Evolutionary conservation across 2,888 invertebrate species (phyloP).

Genomic region (Malthinus flaveolus): DNA sequence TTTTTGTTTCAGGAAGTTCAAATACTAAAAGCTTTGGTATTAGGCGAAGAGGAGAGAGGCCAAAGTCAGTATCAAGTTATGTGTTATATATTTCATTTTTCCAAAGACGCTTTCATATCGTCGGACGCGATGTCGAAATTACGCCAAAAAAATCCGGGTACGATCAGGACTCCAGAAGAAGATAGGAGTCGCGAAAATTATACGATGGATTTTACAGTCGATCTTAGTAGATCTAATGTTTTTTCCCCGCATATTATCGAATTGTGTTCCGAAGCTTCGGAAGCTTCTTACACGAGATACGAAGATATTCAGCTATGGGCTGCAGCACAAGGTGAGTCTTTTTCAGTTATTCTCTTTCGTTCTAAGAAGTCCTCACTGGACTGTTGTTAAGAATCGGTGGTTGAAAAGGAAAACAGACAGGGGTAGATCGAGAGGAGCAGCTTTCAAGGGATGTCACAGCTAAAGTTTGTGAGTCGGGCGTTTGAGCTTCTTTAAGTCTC

Average conservation of each 20-base stretch:
- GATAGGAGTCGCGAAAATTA: constrained; percentile 83
- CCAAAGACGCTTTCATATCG: constrained; percentile 92
- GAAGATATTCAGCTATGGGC: constrained; percentile 81
- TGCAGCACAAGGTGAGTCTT: constrained; percentile 68
- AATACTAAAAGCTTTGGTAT: constrained; percentile 83
- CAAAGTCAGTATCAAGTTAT: constrained; percentile 87
- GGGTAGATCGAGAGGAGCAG: too few relatives aligned
- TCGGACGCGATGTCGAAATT: constrained; percentile 96
- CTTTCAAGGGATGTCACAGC: too few relatives aligned
- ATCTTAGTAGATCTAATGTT: constrained; percentile 66
- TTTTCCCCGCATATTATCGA: constrained; percentile 75
- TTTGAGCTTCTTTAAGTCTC: too few relatives aligned
- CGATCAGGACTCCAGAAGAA: constrained; percentile 85
- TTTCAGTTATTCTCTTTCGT: background rate
- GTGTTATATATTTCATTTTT: constrained; percentile 89
- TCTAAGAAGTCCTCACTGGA: too few relatives aligned
- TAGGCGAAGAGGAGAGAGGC: constrained; percentile 91
- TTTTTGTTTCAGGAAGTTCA: constrained; percentile 78
- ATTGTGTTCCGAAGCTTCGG: constrained; percentile 77
- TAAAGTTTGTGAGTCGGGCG: too few relatives aligned
- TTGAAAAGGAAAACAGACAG: too few relatives aligned
- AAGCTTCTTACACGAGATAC: constrained; percentile 76
- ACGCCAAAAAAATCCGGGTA: constrained; percentile 69
- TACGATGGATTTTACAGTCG: constrained; percentile 82
- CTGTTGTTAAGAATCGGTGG: too few relatives aligned